Conservation (phyloP, 2,888 invertebrate species). For the Scaptomyza polygonia region DNA sequence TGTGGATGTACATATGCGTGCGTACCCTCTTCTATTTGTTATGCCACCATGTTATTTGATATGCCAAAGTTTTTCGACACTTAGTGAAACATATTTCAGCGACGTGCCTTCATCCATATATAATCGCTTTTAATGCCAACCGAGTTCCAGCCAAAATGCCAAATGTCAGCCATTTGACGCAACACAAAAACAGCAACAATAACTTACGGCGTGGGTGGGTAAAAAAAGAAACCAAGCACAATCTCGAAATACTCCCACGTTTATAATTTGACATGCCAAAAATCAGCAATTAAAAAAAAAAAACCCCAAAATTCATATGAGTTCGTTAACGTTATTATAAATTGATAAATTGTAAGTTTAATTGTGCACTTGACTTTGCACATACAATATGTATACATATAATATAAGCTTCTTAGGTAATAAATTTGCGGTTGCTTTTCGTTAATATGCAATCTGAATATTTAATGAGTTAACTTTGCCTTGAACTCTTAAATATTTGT, state of each 20-base stretch:
- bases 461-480: no score
- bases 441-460: background rate
- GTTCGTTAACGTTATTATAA: constrained; percentile 14
- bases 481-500: no score
- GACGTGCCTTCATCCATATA: constrained; percentile 65
- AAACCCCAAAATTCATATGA: background rate
- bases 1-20: constrained; percentile 3
- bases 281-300: constrained; percentile 28
- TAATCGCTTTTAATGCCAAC: constrained; percentile 59
- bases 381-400: no score
- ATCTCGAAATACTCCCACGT: constrained; percentile 21
- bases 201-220: background rate
- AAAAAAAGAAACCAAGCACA: background rate
- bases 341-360: background rate
- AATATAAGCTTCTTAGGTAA: no score
- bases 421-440: no score
- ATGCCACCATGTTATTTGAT: constrained; percentile 55
- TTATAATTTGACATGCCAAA: constrained; percentile 56
- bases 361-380: background rate
- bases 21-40: constrained; percentile 30
- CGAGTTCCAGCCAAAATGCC: constrained; percentile 12
- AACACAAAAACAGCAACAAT: constrained; percentile 1
- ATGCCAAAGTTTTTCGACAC: constrained; percentile 69
- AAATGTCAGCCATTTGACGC: constrained; percentile 28
- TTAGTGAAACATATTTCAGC: constrained; percentile 66